Conservation (phyloP, 2,113 vertebrate genomes). For the Atherinomorus stipes region DNA sequence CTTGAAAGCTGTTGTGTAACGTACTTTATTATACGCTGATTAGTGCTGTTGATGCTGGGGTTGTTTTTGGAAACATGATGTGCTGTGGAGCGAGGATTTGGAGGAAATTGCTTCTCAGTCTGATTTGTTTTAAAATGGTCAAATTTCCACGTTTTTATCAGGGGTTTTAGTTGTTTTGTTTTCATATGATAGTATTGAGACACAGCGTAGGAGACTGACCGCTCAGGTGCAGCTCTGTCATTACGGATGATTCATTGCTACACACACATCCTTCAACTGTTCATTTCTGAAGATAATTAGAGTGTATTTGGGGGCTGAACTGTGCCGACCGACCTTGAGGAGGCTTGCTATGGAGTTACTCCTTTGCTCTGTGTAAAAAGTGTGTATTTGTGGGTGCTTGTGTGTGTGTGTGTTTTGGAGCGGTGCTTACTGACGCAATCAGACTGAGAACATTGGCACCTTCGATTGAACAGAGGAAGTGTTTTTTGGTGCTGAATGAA, state of each 20-base stretch:
- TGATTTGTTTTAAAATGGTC: constrained; percentile 15
- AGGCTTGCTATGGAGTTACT: constrained; percentile 10
- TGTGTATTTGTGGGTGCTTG: constrained; percentile 7
- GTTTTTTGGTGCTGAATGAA: constrained; percentile 42
- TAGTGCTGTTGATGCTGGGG: constrained; percentile 34
- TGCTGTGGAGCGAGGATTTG: constrained; percentile 3
- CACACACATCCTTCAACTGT: not conserved
- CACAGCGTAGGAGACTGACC: not conserved
- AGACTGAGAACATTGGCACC: constrained; percentile 49
- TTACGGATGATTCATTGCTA: constrained; percentile 20
- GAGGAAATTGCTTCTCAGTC: constrained; percentile 30
- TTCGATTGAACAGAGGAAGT: constrained; percentile 31
- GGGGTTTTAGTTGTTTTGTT: not conserved
- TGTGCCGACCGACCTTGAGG: constrained; percentile 44
- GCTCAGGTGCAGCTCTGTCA: not conserved
- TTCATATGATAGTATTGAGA: not conserved
- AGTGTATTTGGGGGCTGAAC: constrained; percentile 8
- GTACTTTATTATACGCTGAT: constrained; percentile 50
- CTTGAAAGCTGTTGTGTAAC: constrained; percentile 56
- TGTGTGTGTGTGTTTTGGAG: not conserved
- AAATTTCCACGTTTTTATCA: not conserved
- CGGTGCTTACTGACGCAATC: constrained; percentile 39
- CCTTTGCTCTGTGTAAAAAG: constrained; percentile 11
- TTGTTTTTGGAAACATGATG: constrained; percentile 24
- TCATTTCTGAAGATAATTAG: constrained; percentile 24